Evolutionary conservation across 2,113 vertebrate genomes (phyloP), one percentile per base, ranked within the genome.

Genomic region (Pandion haliaetus): DNA sequence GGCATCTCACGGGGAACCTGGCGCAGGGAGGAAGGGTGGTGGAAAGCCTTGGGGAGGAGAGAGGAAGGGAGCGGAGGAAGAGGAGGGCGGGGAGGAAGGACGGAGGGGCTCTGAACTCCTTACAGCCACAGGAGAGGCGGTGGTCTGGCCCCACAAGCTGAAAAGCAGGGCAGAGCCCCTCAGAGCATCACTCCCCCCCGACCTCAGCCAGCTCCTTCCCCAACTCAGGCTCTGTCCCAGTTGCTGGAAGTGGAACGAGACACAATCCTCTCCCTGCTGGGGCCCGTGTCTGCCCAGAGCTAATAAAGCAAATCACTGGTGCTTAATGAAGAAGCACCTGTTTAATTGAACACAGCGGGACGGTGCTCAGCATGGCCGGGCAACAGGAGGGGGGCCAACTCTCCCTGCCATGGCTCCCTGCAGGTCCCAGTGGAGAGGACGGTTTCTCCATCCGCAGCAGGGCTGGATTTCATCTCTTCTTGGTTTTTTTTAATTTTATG

Each of bases 31-130:
- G 92, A 90, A 86, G 74, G 62, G 78, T 77, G 82, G 58, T 3
- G 11, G 8, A 49, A 83, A 67, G 61, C 61, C 66, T 63, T 34
- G 42, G 78, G 79, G 65, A 90, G 79, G 45, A 50, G 49, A 81
- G 40, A 57, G 71, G 80, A 93, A 92, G 50, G 82, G 71, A 93
- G 74, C 4, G 1, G 83, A 91, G 89, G 91, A 97, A 95, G 65
- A 90, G 65, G 45, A 94, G 61, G 34, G 58, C 83, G 87, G 74
- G n/a, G 88, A 93, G 90, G 95, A 97, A 95, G 79, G 78, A 34
- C 1, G 1, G 44, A 45, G 31, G 21, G 38, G 25, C 49, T 71
- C 80, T 92, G 91, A 80, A 79, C 78, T 91, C 44, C 61, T 84
- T 11, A 1, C 29, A 72, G 71, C 59, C 14, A 1, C 6, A 18